Evolutionary conservation across 2,113 vertebrate genomes (phyloP), one percentile per base, ranked within the genome.

Genomic region (Dromaius novaehollandiae): DNA sequence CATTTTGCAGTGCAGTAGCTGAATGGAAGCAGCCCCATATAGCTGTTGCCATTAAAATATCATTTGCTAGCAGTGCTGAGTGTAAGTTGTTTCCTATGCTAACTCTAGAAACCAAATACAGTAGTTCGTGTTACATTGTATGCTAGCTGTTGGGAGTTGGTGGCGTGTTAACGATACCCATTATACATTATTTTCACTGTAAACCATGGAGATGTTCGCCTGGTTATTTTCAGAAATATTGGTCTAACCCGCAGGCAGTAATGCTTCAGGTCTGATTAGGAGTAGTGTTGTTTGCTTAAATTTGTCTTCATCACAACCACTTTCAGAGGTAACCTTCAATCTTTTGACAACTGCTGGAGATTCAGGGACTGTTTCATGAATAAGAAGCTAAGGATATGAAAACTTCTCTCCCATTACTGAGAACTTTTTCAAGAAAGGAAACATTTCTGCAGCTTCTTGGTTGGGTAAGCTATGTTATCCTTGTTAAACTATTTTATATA

Each of bases 181-280:
- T 96, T 78, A 76, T 40, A 94, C 76, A 82, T 74, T 77, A n/a
- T 53, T 91, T 69, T 53, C 75, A 18, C 14, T 69, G 12, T 86
- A 78, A 86, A 82, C 89, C 64, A 81, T 78, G 68, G n/a, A 89
- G 58, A 65, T 56, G 5, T 34, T 86, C 30, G 86, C 5, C 16
- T 93, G 20, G 51, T 32, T 36, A 55, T 66, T 50, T 82, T 40
- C 46, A 78, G 89, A 75, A 92, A 36, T 14, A 48, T 4, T 19
- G 12, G 10, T 17, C 87, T 97, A 88, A 98, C 97, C 96, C 97
- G 96, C 96, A 98, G 86, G 90, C 83, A 97, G 75, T 71, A 95
- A 88, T 91, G 97, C 97, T 66, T 97, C 93, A 2, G 98, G 97
- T 94, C 91, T 97, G 66, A 94, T 40, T 82, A 34, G 60, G 58